Percentiles rank a stretch among this genome's conserved stretches.
These are phyloP conservation scores for Meles meles DNA, from an alignment of 2,113 vertebrate species.

Conservation along the genomic window DNA sequence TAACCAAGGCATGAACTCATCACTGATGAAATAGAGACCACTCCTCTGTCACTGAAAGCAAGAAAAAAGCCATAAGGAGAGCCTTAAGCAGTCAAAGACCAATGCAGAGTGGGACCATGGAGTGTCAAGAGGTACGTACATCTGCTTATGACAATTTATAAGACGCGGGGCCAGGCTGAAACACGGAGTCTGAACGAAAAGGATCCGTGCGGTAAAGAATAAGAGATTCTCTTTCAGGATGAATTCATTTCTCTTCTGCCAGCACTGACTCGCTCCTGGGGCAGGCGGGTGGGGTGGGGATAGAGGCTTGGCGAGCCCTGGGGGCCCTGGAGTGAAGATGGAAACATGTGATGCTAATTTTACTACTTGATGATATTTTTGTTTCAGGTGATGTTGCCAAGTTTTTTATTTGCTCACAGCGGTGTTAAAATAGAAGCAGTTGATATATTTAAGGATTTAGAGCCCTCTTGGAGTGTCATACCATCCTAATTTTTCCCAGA, in stretches of 20 bases:
- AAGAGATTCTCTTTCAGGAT: slow-evolving; percentile 53
- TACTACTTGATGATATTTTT: slow-evolving; percentile 65
- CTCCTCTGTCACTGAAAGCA: neutral
- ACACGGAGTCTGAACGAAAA: slow-evolving; percentile 54
- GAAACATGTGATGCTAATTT: slow-evolving; percentile 74
- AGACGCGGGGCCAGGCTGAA: neutral
- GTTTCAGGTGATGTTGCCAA: slow-evolving; percentile 70
- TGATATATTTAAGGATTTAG: slow-evolving; percentile 43
- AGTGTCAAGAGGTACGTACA: neutral
- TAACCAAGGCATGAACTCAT: neutral
- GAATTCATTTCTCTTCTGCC: slow-evolving; percentile 59
- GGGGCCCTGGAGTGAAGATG: slow-evolving; percentile 57
- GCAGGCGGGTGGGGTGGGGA: neutral
- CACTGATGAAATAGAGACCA: neutral
- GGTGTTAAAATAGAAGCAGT: slow-evolving; percentile 64
- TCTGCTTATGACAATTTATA: neutral
- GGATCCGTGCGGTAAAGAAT: slow-evolving; percentile 54
- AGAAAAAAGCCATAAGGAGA: neutral
- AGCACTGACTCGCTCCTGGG: slow-evolving; percentile 24
- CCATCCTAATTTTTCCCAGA: neutral
- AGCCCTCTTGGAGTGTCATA: neutral
- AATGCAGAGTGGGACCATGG: neutral
- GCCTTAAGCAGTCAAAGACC: neutral
- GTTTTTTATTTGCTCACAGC: slow-evolving; percentile 60
- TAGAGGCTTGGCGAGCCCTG: neutral